Evolutionary conservation across 2,113 vertebrate genomes (phyloP).

Genomic region (Onychostruthus taczanowskii): DNA sequence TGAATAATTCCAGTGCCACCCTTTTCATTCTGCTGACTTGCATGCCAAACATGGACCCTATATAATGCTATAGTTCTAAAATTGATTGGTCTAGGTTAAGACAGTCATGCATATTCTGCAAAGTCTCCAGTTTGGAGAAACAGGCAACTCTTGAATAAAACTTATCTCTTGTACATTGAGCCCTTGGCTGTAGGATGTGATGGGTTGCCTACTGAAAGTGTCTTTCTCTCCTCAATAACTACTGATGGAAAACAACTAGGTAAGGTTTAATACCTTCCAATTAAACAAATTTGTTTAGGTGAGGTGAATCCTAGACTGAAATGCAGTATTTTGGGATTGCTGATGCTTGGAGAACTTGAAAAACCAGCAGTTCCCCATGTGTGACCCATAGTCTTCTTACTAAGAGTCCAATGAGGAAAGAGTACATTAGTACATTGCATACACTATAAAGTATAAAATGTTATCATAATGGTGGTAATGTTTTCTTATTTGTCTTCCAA

Average conservation of each 20-base stretch:
- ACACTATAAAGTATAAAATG: neutral
- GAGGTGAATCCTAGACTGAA: neutral
- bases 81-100: neutral
- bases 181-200: neutral
- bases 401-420: neutral
- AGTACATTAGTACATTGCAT: neutral
- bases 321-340: neutral
- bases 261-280: neutral
- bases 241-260: neutral
- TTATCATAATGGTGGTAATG: neutral
- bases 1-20: neutral
- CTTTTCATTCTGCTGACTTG: neutral
- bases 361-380: neutral
- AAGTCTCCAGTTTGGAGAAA: neutral
- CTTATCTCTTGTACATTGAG: neutral
- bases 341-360: neutral
- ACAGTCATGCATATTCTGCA: neutral
- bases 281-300: neutral
- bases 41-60: neutral
- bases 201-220: neutral
- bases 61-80: neutral
- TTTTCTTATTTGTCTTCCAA: neutral
- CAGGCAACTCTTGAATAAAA: neutral
- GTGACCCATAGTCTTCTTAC: neutral
- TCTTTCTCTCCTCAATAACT: neutral